These are phyloP conservation scores for Hydrotaea diabolus DNA, from an alignment of 2,888 invertebrate species.

Conservation along the genomic window DNA sequence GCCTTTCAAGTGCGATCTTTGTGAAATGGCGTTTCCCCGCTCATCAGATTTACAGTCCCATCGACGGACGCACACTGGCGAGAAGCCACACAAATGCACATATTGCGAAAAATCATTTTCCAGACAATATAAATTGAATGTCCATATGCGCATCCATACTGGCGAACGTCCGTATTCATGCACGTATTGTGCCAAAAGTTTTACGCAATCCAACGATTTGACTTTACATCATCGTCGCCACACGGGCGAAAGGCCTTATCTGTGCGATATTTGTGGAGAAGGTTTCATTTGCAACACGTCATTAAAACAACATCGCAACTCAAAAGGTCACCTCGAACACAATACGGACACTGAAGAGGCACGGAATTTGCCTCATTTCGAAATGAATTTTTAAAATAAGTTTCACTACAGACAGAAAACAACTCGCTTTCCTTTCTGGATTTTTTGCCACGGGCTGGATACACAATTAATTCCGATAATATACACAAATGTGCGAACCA, in stretches of 20 bases:
- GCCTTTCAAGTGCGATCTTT: slow-evolving; percentile 85
- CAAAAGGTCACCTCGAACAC: slow-evolving; percentile 75
- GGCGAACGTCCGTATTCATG: slow-evolving; percentile 84
- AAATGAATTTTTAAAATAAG: slow-evolving; percentile 57
- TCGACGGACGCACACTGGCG: slow-evolving; percentile 84
- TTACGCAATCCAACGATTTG: slow-evolving; percentile 88
- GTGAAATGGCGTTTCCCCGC: slow-evolving; percentile 84
- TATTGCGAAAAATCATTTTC: slow-evolving; percentile 82
- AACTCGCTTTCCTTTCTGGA: too few relatives aligned
- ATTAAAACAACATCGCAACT: slow-evolving; percentile 85
- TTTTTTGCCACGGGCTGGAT: too few relatives aligned
- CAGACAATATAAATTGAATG: slow-evolving; percentile 84
- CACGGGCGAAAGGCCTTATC: slow-evolving; percentile 82
- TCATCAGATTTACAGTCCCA: slow-evolving; percentile 85
- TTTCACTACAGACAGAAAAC: not conserved
- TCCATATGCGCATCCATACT: slow-evolving; percentile 83
- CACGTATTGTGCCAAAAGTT: slow-evolving; percentile 82
- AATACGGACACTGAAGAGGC: slow-evolving; percentile 45
- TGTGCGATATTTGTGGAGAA: slow-evolving; percentile 75
- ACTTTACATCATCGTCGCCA: slow-evolving; percentile 87
- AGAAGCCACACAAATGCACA: slow-evolving; percentile 82
- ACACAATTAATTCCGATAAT: too few relatives aligned
- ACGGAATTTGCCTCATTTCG: slow-evolving; percentile 31
- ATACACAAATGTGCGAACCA: too few relatives aligned
- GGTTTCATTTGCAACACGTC: slow-evolving; percentile 84